Evolutionary conservation across 2,113 vertebrate species (phyloP), one percentile per base, ranked within the genome.

Genomic region (Engystomops pustulosus): DNA sequence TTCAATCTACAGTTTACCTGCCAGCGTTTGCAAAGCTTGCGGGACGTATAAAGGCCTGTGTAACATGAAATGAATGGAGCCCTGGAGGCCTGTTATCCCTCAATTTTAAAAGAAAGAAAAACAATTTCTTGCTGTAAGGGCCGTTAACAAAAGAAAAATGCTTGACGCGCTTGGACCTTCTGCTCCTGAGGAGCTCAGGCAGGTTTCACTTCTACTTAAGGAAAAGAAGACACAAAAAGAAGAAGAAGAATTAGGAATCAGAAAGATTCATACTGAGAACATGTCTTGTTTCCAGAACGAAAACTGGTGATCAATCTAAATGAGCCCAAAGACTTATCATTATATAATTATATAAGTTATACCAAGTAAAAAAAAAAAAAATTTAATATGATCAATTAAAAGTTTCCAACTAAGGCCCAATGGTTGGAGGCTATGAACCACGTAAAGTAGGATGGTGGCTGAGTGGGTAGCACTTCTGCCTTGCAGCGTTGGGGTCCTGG

Each of bases 81-180:
- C 83, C 83, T 10, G 49, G 75, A 85, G 83, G 49, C 74, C 62
- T 85, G 83, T 85, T 85, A 85, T 85, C 36, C 74, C 83, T 85
- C 83, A 55, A 78, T 85, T 78, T 85, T 85, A 79, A 85, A 85
- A 85, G 75, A 79, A 85, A 85, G 75, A 79, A 70, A 85, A 85
- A 79, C 75, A 70, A 85, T 85, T 85, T 85, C 83, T 85, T 69
- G 62, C 83, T 79, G 47, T 79, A 70, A 79, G 75, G 62, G 74
- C 75, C 49, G 62, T 85, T 85, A 85, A 70, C 75, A 79, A 85
- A 85, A 85, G 75, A 85, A 85, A 69, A 85, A 79, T 85, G 32
- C 47, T 58, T 25, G 49, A 79, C 47, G 70, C 49, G 15, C 47
- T 44, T 85, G 75, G 83, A 68, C 74, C 74, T 79, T 85, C 25